Evolutionary conservation across 1,140 invertebrate species (phyloP).

Genomic region (Cyclargus thomasi): DNA sequence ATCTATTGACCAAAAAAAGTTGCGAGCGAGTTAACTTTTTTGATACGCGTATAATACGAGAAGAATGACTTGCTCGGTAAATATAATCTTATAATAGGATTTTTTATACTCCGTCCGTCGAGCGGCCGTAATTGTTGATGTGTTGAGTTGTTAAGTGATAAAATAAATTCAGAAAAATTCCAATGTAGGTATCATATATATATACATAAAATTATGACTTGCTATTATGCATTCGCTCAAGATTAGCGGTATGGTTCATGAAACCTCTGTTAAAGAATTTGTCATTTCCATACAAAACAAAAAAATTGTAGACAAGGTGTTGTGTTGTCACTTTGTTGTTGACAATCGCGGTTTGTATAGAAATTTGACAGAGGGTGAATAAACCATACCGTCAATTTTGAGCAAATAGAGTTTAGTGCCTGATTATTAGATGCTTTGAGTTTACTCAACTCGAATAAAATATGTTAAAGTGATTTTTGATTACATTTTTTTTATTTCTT

Average conservation of each 20-base stretch:
- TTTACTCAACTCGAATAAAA: constrained; percentile 19
- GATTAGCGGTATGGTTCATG: too few relatives aligned
- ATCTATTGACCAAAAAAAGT: background rate
- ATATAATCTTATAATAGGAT: constrained; percentile 1
- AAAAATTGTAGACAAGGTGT: too few relatives aligned
- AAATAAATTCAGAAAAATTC: constrained; percentile 12
- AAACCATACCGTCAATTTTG: too few relatives aligned
- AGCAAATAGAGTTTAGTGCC: too few relatives aligned
- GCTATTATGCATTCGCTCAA: too few relatives aligned
- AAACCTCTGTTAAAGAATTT: too few relatives aligned
- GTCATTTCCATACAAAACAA: too few relatives aligned
- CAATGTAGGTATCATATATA: constrained; percentile 12
- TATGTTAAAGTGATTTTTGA: too few relatives aligned
- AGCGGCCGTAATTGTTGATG: background rate
- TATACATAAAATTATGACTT: background rate
- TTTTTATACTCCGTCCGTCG: background rate
- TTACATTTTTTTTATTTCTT: too few relatives aligned
- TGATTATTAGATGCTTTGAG: constrained; percentile 14
- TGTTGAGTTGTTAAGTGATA: constrained; percentile 14
- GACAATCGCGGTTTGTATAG: too few relatives aligned
- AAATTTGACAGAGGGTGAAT: too few relatives aligned
- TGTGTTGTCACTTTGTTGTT: too few relatives aligned
- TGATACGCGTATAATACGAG: background rate
- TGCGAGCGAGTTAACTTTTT: background rate
- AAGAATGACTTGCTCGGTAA: constrained; percentile 4